Evolutionary conservation across 1,140 invertebrate species (phyloP), one percentile per base, ranked within the genome.

Genomic region (Caerostris darwini): DNA sequence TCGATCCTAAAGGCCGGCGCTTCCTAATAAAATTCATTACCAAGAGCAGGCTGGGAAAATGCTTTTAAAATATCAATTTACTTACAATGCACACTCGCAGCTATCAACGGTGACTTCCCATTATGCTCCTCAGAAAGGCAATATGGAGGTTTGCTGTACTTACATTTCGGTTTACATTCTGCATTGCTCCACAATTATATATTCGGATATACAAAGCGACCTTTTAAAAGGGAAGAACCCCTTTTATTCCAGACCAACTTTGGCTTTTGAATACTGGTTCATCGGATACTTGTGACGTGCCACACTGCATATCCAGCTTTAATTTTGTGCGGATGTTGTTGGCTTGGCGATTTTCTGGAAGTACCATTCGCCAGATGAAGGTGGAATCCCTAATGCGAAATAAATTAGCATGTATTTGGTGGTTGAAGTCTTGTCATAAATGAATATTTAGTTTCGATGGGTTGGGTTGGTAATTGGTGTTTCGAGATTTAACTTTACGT

Each of bases 11-110:
- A 87, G 58, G 57, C 59, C 34, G 7, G 19, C 12, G 34, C 85
- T 87, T 87, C 58, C 85, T 87, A 87, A 87, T 87, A 64, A 87
- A 87, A 87, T 87, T 87, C 85, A 87, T 87, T 87, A 87, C 58
- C 10, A 87, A 5, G 57, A 34, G 85, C 34, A 77, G 7, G 71
- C 57, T 61, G 19, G 57, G 57, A 59, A 87, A 87, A 87, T 87
- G 85, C 85, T 87, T 87, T 87, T 58, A 87, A 87, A 87, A 87
- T 87, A 87, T 87, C 85, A 59, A 59, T 59, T 87, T 87, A 87
- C 85, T 87, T 58, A 34, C 19, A 61, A 61, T 87, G 57, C 58
- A 34, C 14, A 58, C 57, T 34, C 5, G n/a, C n/a, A 19, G 19
- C 85, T 34, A 87, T 87, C 85, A 87, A 57, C 58, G 19, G 19